Percentiles rank a stretch among this genome's conserved stretches.
phyloP scores from a whole-genome alignment of 2,888 invertebrate genomes.

The Harpalus rubripes region DNA sequence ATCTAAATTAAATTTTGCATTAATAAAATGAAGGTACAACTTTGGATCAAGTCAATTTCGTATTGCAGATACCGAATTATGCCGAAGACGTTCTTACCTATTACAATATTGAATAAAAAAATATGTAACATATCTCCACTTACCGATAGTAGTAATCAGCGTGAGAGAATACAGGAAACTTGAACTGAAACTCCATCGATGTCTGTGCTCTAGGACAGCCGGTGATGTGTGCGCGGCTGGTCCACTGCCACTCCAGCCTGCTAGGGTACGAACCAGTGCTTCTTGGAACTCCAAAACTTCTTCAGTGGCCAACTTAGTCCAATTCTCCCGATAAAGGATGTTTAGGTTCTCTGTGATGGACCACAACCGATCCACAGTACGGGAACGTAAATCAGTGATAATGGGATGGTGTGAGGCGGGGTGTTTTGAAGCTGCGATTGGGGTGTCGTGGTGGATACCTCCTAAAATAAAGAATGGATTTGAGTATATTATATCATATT shows the following conservation, averaged over 20 bases:
- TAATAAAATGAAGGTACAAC: too few species aligned
- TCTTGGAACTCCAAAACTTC: slow-evolving; percentile 92
- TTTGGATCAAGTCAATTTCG: too few species aligned
- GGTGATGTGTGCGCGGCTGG: slow-evolving; percentile 76
- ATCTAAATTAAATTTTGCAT: too few species aligned
- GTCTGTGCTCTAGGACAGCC: slow-evolving; percentile 76
- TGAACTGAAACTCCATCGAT: slow-evolving; percentile 94
- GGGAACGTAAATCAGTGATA: slow-evolving; percentile 81
- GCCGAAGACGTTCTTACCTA: too few species aligned
- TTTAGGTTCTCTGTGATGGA: slow-evolving; percentile 92
- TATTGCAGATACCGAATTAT: too few species aligned
- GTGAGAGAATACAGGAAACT: slow-evolving; percentile 96
- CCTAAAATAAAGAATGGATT: slow-evolving; percentile 10
- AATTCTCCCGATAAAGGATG: slow-evolving; percentile 93
- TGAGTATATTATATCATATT: too few species aligned
- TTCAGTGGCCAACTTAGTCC: slow-evolving; percentile 92
- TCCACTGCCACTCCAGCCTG: slow-evolving; percentile 70
- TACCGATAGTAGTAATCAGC: slow-evolving; percentile 96
- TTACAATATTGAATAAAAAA: too few species aligned
- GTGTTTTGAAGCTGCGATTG: slow-evolving; percentile 83
- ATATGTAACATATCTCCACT: slow-evolving; percentile 74
- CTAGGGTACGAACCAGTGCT: slow-evolving; percentile 78
- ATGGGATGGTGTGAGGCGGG: slow-evolving; percentile 77
- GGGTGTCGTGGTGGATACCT: slow-evolving; percentile 78
- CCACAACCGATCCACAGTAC: slow-evolving; percentile 90